Conservation (phyloP, 2,797 vertebrate species). For the Euphonia xanthogaster region DNA sequence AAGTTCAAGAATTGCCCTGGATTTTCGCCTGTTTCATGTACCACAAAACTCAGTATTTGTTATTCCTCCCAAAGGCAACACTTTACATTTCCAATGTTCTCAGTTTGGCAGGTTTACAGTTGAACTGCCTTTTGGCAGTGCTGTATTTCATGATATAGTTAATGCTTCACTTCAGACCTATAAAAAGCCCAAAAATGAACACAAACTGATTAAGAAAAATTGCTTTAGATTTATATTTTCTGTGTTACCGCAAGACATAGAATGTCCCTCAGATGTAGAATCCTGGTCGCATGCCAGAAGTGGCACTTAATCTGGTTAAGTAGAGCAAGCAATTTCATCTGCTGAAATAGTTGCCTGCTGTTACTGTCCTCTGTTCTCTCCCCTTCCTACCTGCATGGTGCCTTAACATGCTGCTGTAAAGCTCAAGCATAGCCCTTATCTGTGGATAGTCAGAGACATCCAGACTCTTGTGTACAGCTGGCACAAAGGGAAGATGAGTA, state of each 20-base stretch:
- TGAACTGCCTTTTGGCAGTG: not conserved
- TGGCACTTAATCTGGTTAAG: not conserved
- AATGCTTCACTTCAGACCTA: not conserved
- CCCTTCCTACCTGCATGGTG: not conserved
- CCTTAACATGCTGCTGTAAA: not conserved
- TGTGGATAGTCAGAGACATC: not conserved
- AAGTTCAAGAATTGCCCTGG: not conserved
- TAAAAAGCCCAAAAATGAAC: not conserved
- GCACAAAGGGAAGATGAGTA: rapidly evolving
- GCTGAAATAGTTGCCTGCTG: not conserved
- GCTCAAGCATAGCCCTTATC: not conserved
- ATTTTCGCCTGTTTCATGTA: not conserved
- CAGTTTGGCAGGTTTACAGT: not conserved
- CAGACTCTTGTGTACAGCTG: not conserved
- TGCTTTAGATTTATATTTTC: not conserved
- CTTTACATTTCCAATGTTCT: constrained; percentile 3
- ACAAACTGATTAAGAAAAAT: not conserved
- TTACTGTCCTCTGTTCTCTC: not conserved
- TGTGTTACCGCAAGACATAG: not conserved
- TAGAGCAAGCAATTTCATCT: not conserved
- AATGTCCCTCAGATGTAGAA: not conserved
- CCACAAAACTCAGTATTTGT: not conserved
- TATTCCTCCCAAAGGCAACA: not conserved
- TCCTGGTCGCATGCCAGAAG: not conserved
- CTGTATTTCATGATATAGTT: not conserved